phyloP scores from a whole-genome alignment of 2,113 vertebrate genomes.

The Muntiacus reevesi region DNA sequence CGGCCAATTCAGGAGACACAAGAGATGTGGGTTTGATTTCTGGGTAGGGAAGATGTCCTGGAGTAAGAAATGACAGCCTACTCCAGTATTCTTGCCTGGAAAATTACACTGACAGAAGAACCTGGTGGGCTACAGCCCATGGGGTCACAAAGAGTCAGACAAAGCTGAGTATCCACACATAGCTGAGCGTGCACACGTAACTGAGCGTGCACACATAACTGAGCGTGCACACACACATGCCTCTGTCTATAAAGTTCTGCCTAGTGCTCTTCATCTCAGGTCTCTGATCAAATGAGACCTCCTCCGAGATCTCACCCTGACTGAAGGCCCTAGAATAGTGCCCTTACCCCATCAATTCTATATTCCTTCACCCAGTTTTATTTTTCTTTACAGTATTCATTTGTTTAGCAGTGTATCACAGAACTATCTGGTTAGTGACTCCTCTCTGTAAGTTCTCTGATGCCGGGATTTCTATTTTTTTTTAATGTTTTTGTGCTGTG shows the following conservation, averaged over 20 bases:
- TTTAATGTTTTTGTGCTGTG: neutral
- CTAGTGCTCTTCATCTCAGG: neutral
- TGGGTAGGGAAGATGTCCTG: neutral
- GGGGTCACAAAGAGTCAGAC: neutral
- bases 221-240: neutral
- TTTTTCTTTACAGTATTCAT: neutral
- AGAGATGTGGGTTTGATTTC: neutral
- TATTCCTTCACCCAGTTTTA: neutral
- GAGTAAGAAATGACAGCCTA: neutral
- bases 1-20: neutral
- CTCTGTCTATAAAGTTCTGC: neutral
- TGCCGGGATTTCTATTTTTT: neutral
- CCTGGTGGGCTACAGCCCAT: neutral
- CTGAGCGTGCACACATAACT: too few species aligned
- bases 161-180: neutral
- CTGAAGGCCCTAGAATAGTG: neutral
- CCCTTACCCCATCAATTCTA: accelerated
- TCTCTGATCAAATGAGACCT: neutral
- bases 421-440: neutral
- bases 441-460: neutral
- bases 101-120: neutral
- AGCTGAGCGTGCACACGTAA: neutral
- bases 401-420: neutral
- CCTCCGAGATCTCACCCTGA: neutral
- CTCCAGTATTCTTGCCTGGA: neutral